phyloP scores from a whole-genome alignment of 2,888 invertebrate species.

The Drosophila antonietae region DNA sequence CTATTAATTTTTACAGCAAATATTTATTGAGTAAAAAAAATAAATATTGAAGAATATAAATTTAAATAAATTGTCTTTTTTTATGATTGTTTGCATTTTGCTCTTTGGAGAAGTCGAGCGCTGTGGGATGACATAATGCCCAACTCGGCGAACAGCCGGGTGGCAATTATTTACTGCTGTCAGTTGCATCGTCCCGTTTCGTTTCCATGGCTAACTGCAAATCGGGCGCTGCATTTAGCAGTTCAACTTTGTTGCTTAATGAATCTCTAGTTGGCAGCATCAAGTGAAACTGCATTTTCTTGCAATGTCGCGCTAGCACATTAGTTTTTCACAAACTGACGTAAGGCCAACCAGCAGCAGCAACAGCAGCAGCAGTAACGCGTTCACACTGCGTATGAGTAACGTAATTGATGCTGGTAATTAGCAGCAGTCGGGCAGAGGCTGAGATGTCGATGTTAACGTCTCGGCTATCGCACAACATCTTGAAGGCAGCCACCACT shows the following conservation, averaged over 20 bases:
- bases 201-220: slow-evolving; percentile 68
- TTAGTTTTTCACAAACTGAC: slow-evolving; percentile 65
- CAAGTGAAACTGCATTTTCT: slow-evolving; percentile 84
- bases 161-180: slow-evolving; percentile 19
- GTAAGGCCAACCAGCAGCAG: slow-evolving; percentile 60
- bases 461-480: slow-evolving; percentile 18
- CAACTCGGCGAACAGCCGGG: slow-evolving; percentile 1
- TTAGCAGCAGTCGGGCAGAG: slow-evolving; percentile 41
- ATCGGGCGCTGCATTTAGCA: slow-evolving; percentile 30
- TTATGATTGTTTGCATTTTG: neutral
- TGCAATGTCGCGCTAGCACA: slow-evolving; percentile 74
- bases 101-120: slow-evolving; percentile 5
- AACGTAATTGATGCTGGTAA: slow-evolving; percentile 72
- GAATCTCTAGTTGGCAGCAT: slow-evolving; percentile 78
- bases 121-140: slow-evolving; percentile 11
- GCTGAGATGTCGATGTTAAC: slow-evolving; percentile 25
- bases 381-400: slow-evolving; percentile 69
- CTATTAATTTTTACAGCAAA: neutral
- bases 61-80: slow-evolving; percentile 2
- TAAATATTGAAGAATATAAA: slow-evolving; percentile 7
- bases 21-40: neutral
- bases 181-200: slow-evolving; percentile 56
- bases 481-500: slow-evolving; percentile 28
- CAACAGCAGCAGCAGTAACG: slow-evolving; percentile 7
- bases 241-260: slow-evolving; percentile 36